phyloP scores from a whole-genome alignment of 92 coral and sea anemone species.

The Umimayanthus kanabou region DNA sequence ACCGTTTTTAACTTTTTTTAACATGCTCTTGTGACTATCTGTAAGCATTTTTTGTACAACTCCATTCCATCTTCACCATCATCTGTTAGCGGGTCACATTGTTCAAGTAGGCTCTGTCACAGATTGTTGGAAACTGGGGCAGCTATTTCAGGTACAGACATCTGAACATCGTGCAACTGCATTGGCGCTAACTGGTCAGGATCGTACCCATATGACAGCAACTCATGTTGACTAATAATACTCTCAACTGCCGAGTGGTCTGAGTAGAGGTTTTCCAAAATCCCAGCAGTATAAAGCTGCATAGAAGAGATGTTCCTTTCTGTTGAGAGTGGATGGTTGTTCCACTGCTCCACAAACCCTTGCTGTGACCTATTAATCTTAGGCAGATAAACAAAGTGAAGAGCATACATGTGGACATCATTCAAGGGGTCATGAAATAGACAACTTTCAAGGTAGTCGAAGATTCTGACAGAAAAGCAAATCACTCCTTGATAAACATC shows the following conservation, averaged over 20 bases:
- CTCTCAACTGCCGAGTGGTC: slow-evolving; percentile 57
- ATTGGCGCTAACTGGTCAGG: slow-evolving; percentile 48
- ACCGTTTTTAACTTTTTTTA: too few relatives aligned
- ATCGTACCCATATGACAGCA: slow-evolving; percentile 49
- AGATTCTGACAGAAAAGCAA: slow-evolving; percentile 38
- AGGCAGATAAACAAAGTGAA: slow-evolving; percentile 48
- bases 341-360: slow-evolving; percentile 53
- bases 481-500: slow-evolving; percentile 49
- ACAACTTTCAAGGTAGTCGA: slow-evolving; percentile 36
- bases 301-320: slow-evolving; percentile 57
- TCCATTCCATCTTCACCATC: slow-evolving; percentile 48
- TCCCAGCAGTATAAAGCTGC: slow-evolving; percentile 64
- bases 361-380: slow-evolving; percentile 52
- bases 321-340: slow-evolving; percentile 58
- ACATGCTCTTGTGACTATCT: background rate
- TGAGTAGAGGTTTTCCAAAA: slow-evolving; percentile 51
- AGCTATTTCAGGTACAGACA: slow-evolving; percentile 44
- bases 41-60: background rate
- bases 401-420: slow-evolving; percentile 53
- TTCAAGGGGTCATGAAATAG: slow-evolving; percentile 52
- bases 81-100: slow-evolving; percentile 39
- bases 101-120: slow-evolving; percentile 22
- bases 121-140: slow-evolving; percentile 34
- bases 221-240: slow-evolving; percentile 29
- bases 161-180: slow-evolving; percentile 48